Base-by-base conservation (phyloP, 2,888 invertebrate genomes). In the Toxonevra muliebris region DNA sequence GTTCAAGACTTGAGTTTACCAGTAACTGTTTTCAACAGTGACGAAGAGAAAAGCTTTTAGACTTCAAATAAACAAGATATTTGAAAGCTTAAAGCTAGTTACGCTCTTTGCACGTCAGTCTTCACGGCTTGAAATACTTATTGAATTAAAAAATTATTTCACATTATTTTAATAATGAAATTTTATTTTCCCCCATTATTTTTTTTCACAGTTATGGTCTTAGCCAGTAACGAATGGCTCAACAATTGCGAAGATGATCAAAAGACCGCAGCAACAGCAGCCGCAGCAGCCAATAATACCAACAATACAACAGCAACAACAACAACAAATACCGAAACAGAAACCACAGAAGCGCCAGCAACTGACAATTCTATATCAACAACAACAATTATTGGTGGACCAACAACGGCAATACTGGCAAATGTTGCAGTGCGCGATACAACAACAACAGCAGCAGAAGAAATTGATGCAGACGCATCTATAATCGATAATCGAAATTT, bases 201-300 rank as follows among this genome's bases (percentile, higher is more conserved):
- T 30, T 48, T 57, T 20, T 59, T 72, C 74, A n/a, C 70, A 83
- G 83, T 77, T 78, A 83, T 84, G 83, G 83, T 84, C 77, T 80
- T 84, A 78, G 84, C 81, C 76, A 81, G 79, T 74, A 84, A 79
- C 76, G 83, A 83, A 80, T 80, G 80, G 83, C 77, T 76, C 69
- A 79, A 73, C 60, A 80, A 79, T 73, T 75, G 75, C 75, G 77
- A 76, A 74, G 76, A 79, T 77, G 77, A 73, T 71, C 74, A 74
- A 71, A 79, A 77, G 72, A 68, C 72, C 65, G 65, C 71, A 52
- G 11, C 64, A 63, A 65, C 75, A 73, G 66, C 73, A 62, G 54
- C 72, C 70, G 65, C 74, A 69, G 48, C 77, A 70, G 60, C 70
- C 62, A 68, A 72, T 54, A 17, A 68, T 62, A 66, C 57, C 42